Conservation (phyloP, 2,113 vertebrate species). For the Eurypyga helias region DNA sequence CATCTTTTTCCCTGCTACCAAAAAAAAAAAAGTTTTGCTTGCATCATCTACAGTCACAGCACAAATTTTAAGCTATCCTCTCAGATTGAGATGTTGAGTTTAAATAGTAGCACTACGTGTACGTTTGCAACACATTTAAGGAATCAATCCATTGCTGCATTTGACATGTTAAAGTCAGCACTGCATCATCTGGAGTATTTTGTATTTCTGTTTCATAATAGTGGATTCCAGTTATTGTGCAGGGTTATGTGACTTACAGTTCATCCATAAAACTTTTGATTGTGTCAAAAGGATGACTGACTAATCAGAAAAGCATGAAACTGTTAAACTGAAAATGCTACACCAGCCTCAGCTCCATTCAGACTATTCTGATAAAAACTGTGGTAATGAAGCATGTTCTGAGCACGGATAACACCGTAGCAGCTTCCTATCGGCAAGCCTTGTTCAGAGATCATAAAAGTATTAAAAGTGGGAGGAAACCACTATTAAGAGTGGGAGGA, state of each 20-base stretch:
- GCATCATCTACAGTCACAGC: not conserved
- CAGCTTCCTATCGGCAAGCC: not conserved
- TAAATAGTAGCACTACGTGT: not conserved
- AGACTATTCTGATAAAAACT: not conserved
- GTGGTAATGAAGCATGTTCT: not conserved
- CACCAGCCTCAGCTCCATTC: not conserved
- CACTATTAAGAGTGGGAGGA: not conserved
- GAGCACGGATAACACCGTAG: not conserved
- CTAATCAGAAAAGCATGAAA: not conserved
- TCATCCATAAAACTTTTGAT: not conserved
- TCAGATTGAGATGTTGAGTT: not conserved
- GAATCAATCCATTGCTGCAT: not conserved
- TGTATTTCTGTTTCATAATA: not conserved
- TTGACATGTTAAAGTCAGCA: not conserved
- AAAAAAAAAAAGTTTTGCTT: not conserved
- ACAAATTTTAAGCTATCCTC: not conserved
- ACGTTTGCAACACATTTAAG: not conserved
- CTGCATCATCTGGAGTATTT: not conserved
- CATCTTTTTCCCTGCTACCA: not conserved
- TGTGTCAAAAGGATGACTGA: not conserved
- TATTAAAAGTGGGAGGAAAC: not conserved
- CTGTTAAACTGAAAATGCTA: not conserved
- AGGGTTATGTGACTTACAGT: not conserved
- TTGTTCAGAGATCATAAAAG: not conserved
- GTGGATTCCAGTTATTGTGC: not conserved